Evolutionary conservation across 2,888 invertebrate genomes (phyloP), one percentile per base, ranked within the genome.

Genomic region (Argynnis bischoffii): DNA sequence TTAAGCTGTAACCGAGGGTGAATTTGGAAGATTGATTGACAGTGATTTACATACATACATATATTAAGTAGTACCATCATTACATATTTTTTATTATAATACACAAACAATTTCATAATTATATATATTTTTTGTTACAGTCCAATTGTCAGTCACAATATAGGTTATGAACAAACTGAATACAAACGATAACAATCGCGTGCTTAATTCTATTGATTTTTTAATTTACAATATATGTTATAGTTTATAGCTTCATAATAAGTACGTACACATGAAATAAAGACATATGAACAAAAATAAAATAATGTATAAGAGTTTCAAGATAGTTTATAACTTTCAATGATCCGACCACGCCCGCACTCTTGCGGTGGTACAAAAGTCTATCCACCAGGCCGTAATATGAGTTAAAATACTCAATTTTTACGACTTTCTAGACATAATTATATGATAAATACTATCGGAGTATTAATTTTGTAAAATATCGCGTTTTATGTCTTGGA

Each of bases 301-400:
- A 61, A 41, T 51, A 53, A 53, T 61, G 21, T 61, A 51, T 35
- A 51, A 53, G 16, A 35, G 16, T 35, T 53, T 53, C 41, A 53
- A 16, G 21, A 50, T 13, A 16, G 50, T 6, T 11, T 26, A 55
- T 55, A 13, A 53, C 8, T 48, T 48, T 54, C 48, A 55, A 48
- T 53, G 54, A 60, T 74, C 75, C 75, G 74, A 75, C 74, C 78
- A 81, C 86, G 83, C 83, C 84, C 86, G 84, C 84, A 82, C 86
- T 84, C 84, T 66, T 74, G 77, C 76, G 78, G 80, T 74, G 57
- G 71, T 60, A 73, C 60, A 50, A 67, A 66, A 71, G 69, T 73
- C 72, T 72, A 69, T 70, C 75, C 74, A 78, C 74, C 74, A 76
- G 77, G 75, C 82, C 76, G 77, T 72, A 75, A 77, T 73, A 78